Percentiles rank a stretch among this genome's conserved stretches.
These are phyloP conservation scores for Epistrophe grossulariae DNA, from an alignment of 2,888 invertebrate species.

Conservation along the genomic window DNA sequence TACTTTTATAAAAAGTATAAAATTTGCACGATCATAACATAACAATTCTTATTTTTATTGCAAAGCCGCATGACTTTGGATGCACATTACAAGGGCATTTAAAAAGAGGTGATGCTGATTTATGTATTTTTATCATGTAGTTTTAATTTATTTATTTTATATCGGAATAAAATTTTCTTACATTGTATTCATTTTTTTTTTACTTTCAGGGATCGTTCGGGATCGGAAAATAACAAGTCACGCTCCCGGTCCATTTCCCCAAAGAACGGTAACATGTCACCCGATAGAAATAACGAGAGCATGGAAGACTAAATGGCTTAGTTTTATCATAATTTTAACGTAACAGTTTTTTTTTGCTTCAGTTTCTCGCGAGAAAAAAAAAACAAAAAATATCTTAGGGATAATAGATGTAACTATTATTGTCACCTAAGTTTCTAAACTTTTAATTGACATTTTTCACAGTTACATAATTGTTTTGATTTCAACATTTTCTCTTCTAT, in stretches of 20 bases:
- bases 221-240: conserved; percentile 88
- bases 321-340: conserved; percentile 42
- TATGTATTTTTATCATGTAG: neutral
- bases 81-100: conserved; percentile 33
- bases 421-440: conserved; percentile 34
- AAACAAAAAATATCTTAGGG: conserved; percentile 40
- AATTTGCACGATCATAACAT: conserved; percentile 19
- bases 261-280: conserved; percentile 85
- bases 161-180: neutral
- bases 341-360: conserved; percentile 56
- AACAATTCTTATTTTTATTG: conserved; percentile 30
- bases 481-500: conserved; percentile 45
- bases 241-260: conserved; percentile 85
- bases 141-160: neutral
- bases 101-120: conserved; percentile 43
- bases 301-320: conserved; percentile 83
- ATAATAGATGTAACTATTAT: conserved; percentile 60
- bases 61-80: conserved; percentile 41
- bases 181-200: neutral
- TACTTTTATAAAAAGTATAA: neutral
- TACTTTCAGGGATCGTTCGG: conserved; percentile 87
- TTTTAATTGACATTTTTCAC: conserved; percentile 70
- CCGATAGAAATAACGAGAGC: conserved; percentile 84
- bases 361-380: conserved; percentile 40
- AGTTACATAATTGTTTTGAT: conserved; percentile 74